phyloP scores from a whole-genome alignment of 2,113 vertebrate genomes.

The Sapayoa aenigma region DNA sequence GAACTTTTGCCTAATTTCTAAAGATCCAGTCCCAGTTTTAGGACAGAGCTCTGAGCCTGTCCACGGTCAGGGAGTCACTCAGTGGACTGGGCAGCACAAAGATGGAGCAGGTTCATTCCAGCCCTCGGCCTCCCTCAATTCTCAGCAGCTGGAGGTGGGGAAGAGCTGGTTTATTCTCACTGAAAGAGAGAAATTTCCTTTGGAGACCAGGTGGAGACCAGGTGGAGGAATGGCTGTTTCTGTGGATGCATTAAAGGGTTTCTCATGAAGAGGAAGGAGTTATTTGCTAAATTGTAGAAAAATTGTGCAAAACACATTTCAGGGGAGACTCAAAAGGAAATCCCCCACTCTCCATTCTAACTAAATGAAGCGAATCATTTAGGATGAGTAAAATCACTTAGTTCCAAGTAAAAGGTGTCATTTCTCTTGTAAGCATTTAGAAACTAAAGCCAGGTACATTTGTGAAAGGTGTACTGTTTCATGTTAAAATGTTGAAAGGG shows the following conservation, averaged over 20 bases:
- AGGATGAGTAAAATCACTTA: not conserved
- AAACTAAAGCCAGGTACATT: not conserved
- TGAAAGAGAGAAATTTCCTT: not conserved
- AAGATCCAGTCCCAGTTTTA: not conserved
- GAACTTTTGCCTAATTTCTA: not conserved
- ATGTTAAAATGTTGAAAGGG: conserved; percentile 25
- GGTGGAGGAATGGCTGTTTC: not conserved
- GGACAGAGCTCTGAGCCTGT: not conserved
- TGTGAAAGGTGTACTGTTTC: conserved; percentile 11
- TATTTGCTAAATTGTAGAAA: not conserved
- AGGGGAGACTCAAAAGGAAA: not conserved
- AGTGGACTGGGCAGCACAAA: not conserved
- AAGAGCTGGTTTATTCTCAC: not conserved
- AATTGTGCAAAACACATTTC: not conserved
- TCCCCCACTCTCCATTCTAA: not conserved
- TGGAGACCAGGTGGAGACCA: not conserved
- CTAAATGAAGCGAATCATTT: not conserved
- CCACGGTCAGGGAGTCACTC: not conserved
- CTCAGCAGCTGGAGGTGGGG: not conserved
- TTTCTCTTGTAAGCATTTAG: conserved; percentile 21
- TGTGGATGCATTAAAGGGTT: not conserved
- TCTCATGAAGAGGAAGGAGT: not conserved
- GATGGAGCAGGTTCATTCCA: not conserved
- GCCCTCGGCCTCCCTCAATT: not conserved
- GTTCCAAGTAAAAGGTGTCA: not conserved